phyloP scores from a whole-genome alignment of 1,140 invertebrate genomes.

The Periplaneta americana region DNA sequence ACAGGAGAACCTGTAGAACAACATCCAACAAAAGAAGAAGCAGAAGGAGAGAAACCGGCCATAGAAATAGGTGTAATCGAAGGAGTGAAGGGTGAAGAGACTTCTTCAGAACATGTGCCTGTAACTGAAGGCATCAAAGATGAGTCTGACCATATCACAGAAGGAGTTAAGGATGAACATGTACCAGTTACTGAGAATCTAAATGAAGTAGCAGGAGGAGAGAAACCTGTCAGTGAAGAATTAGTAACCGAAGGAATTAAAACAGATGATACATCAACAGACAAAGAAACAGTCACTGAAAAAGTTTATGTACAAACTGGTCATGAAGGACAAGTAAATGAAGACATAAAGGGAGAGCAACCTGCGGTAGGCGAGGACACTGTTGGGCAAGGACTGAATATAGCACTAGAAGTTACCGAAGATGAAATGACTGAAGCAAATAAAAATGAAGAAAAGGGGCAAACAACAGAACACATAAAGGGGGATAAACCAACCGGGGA shows the following conservation, averaged over 20 bases:
- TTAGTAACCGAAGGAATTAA: neutral
- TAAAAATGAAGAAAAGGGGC: neutral
- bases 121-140: neutral
- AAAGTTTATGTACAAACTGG: neutral
- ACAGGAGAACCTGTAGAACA: neutral
- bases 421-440: neutral
- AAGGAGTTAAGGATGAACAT: neutral
- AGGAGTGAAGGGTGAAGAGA: neutral
- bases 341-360: neutral
- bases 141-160: neutral
- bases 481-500: neutral
- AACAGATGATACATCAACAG: neutral
- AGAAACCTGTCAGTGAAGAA: neutral
- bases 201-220: neutral
- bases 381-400: no score
- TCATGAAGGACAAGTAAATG: neutral
- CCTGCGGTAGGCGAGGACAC: neutral
- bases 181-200: neutral
- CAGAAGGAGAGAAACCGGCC: neutral
- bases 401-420: neutral
- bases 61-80: neutral
- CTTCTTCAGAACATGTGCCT: neutral
- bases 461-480: neutral
- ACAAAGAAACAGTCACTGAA: neutral
- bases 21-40: neutral